These are phyloP conservation scores for Omphaloscelis lunosa DNA, from an alignment of 2,888 invertebrate genomes.

Conservation along the genomic window DNA sequence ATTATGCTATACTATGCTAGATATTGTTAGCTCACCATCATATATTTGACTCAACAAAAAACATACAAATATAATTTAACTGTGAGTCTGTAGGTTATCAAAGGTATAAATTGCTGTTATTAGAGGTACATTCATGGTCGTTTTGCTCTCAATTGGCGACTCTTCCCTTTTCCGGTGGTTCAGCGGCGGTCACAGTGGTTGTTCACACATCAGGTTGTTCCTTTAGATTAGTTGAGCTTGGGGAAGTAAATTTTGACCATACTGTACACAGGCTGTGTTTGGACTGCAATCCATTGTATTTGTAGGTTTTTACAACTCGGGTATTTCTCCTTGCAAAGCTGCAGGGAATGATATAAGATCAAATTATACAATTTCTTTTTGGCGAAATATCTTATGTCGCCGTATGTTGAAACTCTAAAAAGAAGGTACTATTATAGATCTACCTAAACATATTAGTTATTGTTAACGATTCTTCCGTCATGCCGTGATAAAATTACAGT, in stretches of 20 bases:
- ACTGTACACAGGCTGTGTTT: background rate
- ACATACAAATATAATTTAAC: background rate
- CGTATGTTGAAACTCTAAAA: background rate
- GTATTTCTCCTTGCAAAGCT: background rate
- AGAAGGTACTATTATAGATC: background rate
- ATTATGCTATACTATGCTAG: background rate
- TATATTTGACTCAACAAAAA: background rate
- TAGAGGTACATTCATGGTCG: background rate
- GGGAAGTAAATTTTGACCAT: background rate
- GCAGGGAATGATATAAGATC: background rate
- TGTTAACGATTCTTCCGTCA: background rate
- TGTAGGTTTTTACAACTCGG: background rate
- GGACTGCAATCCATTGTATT: background rate
- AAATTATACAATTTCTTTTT: background rate
- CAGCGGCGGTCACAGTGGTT: background rate
- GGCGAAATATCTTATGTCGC: background rate
- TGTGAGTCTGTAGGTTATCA: background rate
- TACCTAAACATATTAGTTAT: background rate
- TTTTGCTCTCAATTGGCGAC: background rate
- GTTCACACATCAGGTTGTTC: background rate
- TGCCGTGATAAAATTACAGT: background rate
- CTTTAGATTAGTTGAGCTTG: background rate
- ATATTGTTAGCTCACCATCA: background rate
- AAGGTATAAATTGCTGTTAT: background rate
- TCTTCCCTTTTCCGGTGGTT: background rate